Evolutionary conservation across 2,797 vertebrate species (phyloP).

Genomic region (Paramormyrops hopkinsi): DNA sequence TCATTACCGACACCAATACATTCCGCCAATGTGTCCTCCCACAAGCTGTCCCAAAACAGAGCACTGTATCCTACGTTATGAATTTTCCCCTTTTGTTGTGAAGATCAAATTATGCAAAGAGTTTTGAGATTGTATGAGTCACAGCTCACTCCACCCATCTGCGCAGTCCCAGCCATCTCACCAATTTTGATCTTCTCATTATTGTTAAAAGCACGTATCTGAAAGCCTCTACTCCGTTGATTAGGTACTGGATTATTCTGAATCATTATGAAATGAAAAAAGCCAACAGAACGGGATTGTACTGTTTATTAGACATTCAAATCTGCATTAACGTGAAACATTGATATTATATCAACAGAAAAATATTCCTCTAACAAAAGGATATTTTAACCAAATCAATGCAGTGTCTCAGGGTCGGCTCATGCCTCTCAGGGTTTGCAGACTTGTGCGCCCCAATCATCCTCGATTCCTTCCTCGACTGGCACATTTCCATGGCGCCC

Average conservation of each 20-base stretch:
- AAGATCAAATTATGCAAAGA: not conserved
- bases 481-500: not conserved
- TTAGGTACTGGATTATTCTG: not conserved
- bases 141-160: not conserved
- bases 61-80: not conserved
- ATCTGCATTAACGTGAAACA: not conserved
- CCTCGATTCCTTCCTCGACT: constrained; percentile 12
- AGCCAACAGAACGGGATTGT: not conserved
- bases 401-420: not conserved
- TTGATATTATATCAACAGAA: no score
- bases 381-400: not conserved
- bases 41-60: not conserved
- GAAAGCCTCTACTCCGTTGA: not conserved
- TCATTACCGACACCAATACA: not conserved
- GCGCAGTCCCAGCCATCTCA: not conserved
- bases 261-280: not conserved
- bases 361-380: not conserved
- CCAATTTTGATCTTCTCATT: not conserved
- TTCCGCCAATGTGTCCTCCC: not conserved
- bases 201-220: not conserved
- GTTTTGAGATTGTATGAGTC: not conserved
- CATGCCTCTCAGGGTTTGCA: constrained; percentile 1
- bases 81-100: not conserved
- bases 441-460: constrained; percentile 54
- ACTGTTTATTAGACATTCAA: not conserved